Percentiles rank a stretch among this genome's conserved stretches.
Evolutionary conservation across 30 jellyfish, hydroid and myxozoan species (phyloP).

Genomic region (Aurelia sp.): DNA sequence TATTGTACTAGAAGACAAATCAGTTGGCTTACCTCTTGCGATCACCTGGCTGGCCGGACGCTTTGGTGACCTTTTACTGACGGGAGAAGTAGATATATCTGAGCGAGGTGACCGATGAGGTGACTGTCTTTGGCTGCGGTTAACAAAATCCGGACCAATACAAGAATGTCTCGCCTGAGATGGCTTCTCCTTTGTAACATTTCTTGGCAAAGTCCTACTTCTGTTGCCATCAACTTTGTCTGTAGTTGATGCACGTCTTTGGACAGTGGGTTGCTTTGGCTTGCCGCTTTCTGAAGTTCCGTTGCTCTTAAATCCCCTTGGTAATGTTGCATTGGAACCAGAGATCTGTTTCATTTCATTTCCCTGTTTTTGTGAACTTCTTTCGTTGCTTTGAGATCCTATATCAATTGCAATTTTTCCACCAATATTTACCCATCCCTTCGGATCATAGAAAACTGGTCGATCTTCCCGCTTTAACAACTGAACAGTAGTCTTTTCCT

Average conservation of each 20-base stretch:
- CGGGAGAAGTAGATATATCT: background rate
- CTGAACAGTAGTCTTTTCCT: background rate
- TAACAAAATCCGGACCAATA: background rate
- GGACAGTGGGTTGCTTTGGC: background rate
- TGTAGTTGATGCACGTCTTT: background rate
- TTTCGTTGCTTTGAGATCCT: background rate
- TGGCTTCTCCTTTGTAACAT: background rate
- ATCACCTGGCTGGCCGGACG: conserved; percentile 25
- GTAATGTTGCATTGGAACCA: conserved; percentile 3
- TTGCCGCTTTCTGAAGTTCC: background rate
- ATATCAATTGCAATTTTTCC: background rate
- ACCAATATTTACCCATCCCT: conserved; percentile 14
- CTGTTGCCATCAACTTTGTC: background rate
- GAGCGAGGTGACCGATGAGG: too few species aligned
- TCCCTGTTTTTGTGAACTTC: too few species aligned
- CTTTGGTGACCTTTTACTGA: background rate
- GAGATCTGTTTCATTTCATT: too few species aligned
- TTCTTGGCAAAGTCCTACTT: conserved; percentile 50
- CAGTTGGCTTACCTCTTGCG: background rate
- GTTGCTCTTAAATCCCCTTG: conserved; percentile 14
- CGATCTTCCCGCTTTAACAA: conserved; percentile 8
- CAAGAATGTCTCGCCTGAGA: conserved; percentile 9
- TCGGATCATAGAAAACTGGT: conserved; percentile 53
- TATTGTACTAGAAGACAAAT: background rate
- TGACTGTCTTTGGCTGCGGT: background rate